phyloP scores from a whole-genome alignment of 2,888 invertebrate genomes.

The Litoditis marina region DNA sequence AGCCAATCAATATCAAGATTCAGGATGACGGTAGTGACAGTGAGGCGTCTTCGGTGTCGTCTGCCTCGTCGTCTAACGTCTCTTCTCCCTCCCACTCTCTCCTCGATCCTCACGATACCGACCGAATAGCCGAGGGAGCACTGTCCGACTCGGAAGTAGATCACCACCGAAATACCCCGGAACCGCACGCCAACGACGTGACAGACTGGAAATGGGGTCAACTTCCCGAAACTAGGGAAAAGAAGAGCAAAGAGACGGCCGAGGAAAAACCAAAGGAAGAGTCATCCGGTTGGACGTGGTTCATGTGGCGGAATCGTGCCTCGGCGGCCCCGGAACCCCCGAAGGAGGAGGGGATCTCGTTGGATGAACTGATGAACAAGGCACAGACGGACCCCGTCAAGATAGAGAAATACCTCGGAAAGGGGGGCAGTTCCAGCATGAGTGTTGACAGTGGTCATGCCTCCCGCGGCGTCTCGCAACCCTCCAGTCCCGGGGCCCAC shows the following conservation, averaged over 20 bases:
- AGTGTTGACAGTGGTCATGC: slow-evolving; percentile 40
- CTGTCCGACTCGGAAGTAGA: slow-evolving; percentile 59
- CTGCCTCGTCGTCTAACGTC: slow-evolving; percentile 30
- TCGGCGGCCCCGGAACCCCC: too few relatives aligned
- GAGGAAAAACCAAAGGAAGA: slow-evolving; percentile 8
- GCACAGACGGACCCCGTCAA: slow-evolving; percentile 50
- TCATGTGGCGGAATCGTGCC: too few relatives aligned
- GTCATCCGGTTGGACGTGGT: too few relatives aligned
- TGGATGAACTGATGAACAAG: slow-evolving; percentile 47
- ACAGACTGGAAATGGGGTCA: slow-evolving; percentile 64
- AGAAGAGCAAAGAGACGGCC: slow-evolving; percentile 16
- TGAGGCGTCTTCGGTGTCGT: slow-evolving; percentile 33
- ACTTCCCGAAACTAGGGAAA: slow-evolving; percentile 57
- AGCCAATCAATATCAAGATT: slow-evolving; percentile 34
- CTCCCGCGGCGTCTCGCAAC: slow-evolving; percentile 38
- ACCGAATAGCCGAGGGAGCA: slow-evolving; percentile 51
- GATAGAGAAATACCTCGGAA: slow-evolving; percentile 55
- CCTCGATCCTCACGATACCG: slow-evolving; percentile 31
- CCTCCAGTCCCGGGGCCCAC: slow-evolving; percentile 39
- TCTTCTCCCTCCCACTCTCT: slow-evolving; percentile 41
- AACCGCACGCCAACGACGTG: slow-evolving; percentile 61
- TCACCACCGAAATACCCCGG: slow-evolving; percentile 70
- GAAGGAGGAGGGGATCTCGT: slow-evolving; percentile 44
- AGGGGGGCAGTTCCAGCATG: slow-evolving; percentile 32
- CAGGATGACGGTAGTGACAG: slow-evolving; percentile 32